Base-by-base conservation (phyloP, 2,797 vertebrate genomes). In the Alca torda region DNA sequence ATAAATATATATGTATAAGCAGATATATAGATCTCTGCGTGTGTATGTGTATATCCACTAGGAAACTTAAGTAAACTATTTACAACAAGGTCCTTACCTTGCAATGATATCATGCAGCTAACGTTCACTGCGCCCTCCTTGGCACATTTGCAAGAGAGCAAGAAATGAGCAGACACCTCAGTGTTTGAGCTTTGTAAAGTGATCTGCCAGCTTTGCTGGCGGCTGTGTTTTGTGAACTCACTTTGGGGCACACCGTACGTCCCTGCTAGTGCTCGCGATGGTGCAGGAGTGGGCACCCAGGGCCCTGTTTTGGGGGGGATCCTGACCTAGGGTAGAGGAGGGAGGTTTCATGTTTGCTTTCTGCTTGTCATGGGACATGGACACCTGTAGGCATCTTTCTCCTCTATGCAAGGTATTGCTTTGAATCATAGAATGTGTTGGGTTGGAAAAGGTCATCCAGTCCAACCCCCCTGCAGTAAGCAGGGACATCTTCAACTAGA, bases 121-220 rank as follows among this genome's bases (percentile, higher is more conserved):
- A 63, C 53, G 12, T 61, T 46, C 43, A 9, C n/a, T 72, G 31
- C 45, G 24, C 17, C 26, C 25, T 61, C 48, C 43, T 53, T 63
- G 84, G 26, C 80, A 88, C 78, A 20, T 60, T 84, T 92, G 89
- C 91, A 90, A 94, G 41, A 63, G 31, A 82, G 87, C 91, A 28
- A 54, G 46, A n/a, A 65, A 23, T 1, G 8, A 65, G 68, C 94
- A 95, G 90, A 73, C 61, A 82, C 79, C 82, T 86, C 82, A n/a
- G 85, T 70, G 77, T 81, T 76, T 84, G 86, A 87, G 82, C 84
- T 96, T 88, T 95, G 93, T 90, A 33, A 46, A 84, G 37, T 56
- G 82, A 96, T 96, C 84, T 94, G 67, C 69, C 10, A 33, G 86
- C 90, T 94, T 93, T 30, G 46, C 67, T 23, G 51, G 77, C 26